Evolutionary conservation across 2,888 invertebrate genomes (phyloP), one percentile per base, ranked within the genome.

Genomic region (Aleiodes testaceus): DNA sequence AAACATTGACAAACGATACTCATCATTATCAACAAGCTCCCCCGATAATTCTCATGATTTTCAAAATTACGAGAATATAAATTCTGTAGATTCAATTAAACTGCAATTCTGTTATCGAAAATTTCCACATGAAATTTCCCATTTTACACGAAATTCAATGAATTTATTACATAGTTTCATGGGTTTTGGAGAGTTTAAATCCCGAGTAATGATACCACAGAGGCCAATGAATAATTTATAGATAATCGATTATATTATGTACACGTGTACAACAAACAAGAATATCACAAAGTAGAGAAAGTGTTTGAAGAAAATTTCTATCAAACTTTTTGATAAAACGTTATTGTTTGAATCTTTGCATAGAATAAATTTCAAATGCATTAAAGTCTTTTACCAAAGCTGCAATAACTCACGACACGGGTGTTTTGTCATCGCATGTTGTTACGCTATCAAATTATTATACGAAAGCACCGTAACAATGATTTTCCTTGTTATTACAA

Each of bases 391-490:
- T 59, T 9, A 0, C 5, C 1, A 36, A 59, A 42, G 42, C 42
- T 42, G 59, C 59, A 42, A 42, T 59, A 42, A 18, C 59, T 59
- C 16, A 42, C 59, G 59, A 59, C 59, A 59, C 36, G 16, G 36
- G 42, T 59, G 42, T 59, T 59, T 55, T 59, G 59, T 59, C 59
- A 59, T 59, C 59, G 59, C 59, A 59, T 59, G 59, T 59, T 59
- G 59, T 59, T 42, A 42, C 59, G 16, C 59, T 59, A 59, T 59
- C 42, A 59, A 59, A 59, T 59, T 59, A 59, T 59, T 42, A 36
- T 36, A 59, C 20, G 18, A 59, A 36, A 59, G 59, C 42, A 14
- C 30, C 9, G 16, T 16, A 22, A 22, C 55, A 14, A 55, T 55
- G 36, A 55, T 22, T 59, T 16, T n/a, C 36, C 59, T 59, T 59